Conservation (phyloP, 2,888 invertebrate species). For the Pogonocherus hispidulus region DNA sequence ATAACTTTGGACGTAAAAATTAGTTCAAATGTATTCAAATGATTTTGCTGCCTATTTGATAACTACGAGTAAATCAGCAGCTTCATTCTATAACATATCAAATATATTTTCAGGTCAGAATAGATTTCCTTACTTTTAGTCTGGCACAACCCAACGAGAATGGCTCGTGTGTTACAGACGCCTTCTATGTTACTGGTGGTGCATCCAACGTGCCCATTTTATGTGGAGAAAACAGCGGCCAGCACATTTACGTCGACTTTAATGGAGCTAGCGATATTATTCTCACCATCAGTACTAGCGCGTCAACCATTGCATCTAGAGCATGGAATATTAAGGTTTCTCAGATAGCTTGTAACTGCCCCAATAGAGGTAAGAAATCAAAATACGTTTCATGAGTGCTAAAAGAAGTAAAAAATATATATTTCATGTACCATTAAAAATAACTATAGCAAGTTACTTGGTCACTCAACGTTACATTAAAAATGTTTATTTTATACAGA, state of each 20-base stretch:
- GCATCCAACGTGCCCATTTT: constrained; percentile 80
- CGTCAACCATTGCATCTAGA: constrained; percentile 73
- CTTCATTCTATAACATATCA: too few species aligned
- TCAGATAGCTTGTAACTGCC: constrained; percentile 81
- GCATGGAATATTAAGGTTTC: constrained; percentile 83
- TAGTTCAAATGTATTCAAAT: too few species aligned
- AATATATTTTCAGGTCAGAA: constrained; percentile 76
- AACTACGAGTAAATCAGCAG: too few species aligned
- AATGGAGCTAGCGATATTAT: constrained; percentile 78
- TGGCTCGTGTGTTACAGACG: constrained; percentile 80
- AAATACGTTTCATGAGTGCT: too few species aligned
- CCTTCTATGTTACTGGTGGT: constrained; percentile 78
- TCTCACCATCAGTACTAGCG: constrained; percentile 75
- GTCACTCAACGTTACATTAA: too few species aligned
- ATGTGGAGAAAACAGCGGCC: constrained; percentile 86
- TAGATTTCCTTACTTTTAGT: constrained; percentile 82
- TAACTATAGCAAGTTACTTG: too few species aligned
- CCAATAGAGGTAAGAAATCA: constrained; percentile 72
- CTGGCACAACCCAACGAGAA: constrained; percentile 81
- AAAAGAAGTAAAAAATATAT: too few species aligned
- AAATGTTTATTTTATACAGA: too few species aligned
- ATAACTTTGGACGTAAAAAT: too few species aligned
- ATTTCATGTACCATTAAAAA: too few species aligned
- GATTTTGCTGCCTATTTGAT: too few species aligned
- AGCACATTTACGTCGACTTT: constrained; percentile 84